A percentile compares a stretch with the other conserved stretches of the same genome.
These are phyloP conservation scores for Antheraea yamamai DNA, from an alignment of 2,888 invertebrate species.

Conservation along the genomic window DNA sequence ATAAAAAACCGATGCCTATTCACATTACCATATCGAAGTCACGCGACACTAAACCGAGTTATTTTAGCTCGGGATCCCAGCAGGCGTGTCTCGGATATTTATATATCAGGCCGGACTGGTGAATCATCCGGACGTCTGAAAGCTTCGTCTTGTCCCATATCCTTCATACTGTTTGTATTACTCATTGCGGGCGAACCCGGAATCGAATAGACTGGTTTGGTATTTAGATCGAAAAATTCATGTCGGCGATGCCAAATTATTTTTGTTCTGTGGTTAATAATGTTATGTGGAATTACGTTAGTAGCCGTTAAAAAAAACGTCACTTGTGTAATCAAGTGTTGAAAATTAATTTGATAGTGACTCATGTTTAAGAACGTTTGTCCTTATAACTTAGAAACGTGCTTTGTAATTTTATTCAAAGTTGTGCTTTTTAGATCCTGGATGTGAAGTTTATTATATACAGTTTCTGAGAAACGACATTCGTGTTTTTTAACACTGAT, in stretches of 20 bases:
- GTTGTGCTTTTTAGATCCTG: slow-evolving; percentile 40
- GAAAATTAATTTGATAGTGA: slow-evolving; percentile 36
- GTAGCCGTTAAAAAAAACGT: not conserved
- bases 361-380: slow-evolving; percentile 43
- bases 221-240: slow-evolving; percentile 35
- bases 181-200: slow-evolving; percentile 76
- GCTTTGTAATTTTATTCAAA: slow-evolving; percentile 37
- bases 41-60: slow-evolving; percentile 71
- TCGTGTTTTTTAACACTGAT: not conserved
- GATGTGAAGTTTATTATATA: slow-evolving; percentile 43
- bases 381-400: slow-evolving; percentile 26
- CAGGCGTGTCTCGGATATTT: slow-evolving; percentile 80
- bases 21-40: slow-evolving; percentile 64
- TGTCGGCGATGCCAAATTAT: slow-evolving; percentile 2
- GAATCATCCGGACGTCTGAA: slow-evolving; percentile 76
- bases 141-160: slow-evolving; percentile 78
- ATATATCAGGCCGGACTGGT: slow-evolving; percentile 66
- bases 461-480: slow-evolving; percentile 34
- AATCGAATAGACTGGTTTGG: slow-evolving; percentile 56
- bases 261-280: not conserved
- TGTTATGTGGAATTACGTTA: not conserved
- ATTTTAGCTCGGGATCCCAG: slow-evolving; percentile 74
- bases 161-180: slow-evolving; percentile 73
- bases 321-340: slow-evolving; percentile 5
- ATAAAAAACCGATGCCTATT: slow-evolving; percentile 29